Evolutionary conservation across 2,888 invertebrate species (phyloP), one percentile per base, ranked within the genome.

Genomic region (Deladenus siricidicola): DNA sequence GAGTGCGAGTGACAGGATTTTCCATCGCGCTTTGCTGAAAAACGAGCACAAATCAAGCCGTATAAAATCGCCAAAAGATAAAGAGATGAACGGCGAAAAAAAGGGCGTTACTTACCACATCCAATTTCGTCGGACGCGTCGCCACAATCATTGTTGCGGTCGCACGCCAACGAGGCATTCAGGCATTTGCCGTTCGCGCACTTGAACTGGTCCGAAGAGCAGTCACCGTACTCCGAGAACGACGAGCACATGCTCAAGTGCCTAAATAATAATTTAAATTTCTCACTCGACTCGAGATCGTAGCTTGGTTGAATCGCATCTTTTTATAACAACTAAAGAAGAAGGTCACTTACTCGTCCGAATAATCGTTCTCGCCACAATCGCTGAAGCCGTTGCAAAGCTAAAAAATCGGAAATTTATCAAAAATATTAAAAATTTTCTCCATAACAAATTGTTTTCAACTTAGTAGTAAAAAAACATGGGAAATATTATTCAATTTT

Each of bases 121-220:
- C 88, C 84, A 0, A 92, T 90, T 78, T 98, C 96, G 76, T 98
- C 96, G 3, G 89, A 89, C 10, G 71, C 71, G 56, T 79, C 79
- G 21, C 75, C 76, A 63, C 79, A 79, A 57, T 79, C 76, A 62
- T 78, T 76, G 51, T 72, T 73, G 8, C 73, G 58, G 59, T 79
- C 74, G 60, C 79, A 79, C 2, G 77, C 73, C 44, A 75, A 55
- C 8, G 75, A 73, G 44, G 69, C 68, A 60, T 75, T 73, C 89
- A 89, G 65, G 87, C 86, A 10, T 88, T 89, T 0, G 86, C 86
- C 72, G 62, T 72, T 78, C 55, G 73, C 70, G 55, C 78, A 78
- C 67, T 76, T 76, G 70, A 74, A 78, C 61, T 78, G 71, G 28
- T 74, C 74, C 17, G 69, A 63, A 0, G 72, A 59, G 58, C 76